Percentiles rank a stretch among this genome's conserved stretches.
Conservation (phyloP, 2,888 invertebrate species). For the Prosapia bicincta region DNA sequence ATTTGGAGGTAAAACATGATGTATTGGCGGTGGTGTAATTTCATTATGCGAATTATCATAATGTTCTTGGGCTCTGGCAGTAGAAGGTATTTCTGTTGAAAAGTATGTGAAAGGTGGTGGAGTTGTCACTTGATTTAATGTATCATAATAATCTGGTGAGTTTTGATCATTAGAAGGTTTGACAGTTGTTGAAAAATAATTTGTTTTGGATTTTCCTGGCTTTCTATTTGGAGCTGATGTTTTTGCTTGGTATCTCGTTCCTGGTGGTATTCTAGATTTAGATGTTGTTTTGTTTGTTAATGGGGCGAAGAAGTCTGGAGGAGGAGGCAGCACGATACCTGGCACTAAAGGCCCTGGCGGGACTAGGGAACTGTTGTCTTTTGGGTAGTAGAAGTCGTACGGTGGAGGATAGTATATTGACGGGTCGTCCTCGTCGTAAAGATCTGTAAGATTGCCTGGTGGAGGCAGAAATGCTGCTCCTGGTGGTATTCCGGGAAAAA, state of each 20-base stretch:
- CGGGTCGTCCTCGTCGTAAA: conserved; percentile 86
- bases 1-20: conserved; percentile 26
- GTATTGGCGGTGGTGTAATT: conserved; percentile 32
- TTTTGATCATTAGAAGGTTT: not conserved
- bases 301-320: conserved; percentile 80
- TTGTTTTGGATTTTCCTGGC: conserved; percentile 25
- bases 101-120: conserved; percentile 31
- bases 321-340: conserved; percentile 83
- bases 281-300: conserved; percentile 48
- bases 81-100: conserved; percentile 29
- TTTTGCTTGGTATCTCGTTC: conserved; percentile 48
- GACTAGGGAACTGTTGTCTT: conserved; percentile 70
- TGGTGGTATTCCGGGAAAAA: conserved; percentile 51
- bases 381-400: conserved; percentile 80
- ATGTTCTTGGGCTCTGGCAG: conserved; percentile 20
- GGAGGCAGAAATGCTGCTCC: conserved; percentile 55
- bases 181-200: conserved; percentile 25
- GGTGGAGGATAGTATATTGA: conserved; percentile 89
- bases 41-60: conserved; percentile 33
- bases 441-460: conserved; percentile 63
- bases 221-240: conserved; percentile 23
- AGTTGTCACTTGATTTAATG: conserved; percentile 51
- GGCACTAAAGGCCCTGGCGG: conserved; percentile 84
- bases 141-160: conserved; percentile 15
- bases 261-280: conserved; percentile 48